Conservation (phyloP, 2,113 vertebrate genomes). For the Takifugu flavidus region DNA sequence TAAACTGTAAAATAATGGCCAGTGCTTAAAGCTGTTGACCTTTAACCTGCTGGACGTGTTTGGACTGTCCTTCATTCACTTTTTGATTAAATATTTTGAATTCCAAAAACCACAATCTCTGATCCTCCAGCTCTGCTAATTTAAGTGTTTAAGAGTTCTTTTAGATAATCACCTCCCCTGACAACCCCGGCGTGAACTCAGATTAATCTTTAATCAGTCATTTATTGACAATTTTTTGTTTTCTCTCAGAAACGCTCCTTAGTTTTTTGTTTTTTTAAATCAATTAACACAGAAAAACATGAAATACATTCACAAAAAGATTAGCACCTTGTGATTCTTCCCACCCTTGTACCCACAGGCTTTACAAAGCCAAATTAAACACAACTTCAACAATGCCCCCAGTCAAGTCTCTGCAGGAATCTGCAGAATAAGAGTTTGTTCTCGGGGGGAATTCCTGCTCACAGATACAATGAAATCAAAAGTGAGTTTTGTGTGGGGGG, state of each 20-base stretch:
- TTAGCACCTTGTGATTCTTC: constrained; percentile 36
- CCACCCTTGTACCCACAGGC: background rate
- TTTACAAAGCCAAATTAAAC: constrained; percentile 13
- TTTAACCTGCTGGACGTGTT: background rate
- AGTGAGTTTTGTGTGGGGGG: no score
- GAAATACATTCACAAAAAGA: constrained; percentile 41
- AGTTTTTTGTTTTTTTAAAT: constrained; percentile 23
- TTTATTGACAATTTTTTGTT: constrained; percentile 36
- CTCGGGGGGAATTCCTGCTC: background rate
- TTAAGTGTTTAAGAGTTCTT: background rate
- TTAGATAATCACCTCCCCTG: background rate
- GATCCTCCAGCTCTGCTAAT: background rate
- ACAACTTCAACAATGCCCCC: background rate
- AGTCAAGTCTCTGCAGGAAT: background rate
- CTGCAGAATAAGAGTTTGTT: background rate
- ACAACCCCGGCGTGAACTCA: no score
- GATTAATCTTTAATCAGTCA: constrained; percentile 8
- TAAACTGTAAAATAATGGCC: background rate
- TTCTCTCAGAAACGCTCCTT: constrained; percentile 31
- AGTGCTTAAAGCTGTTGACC: background rate
- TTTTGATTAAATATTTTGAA: no score
- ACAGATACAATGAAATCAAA: background rate
- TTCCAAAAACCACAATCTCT: no score
- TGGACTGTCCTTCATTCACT: no score
- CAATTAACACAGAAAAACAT: constrained; percentile 20